Percentiles rank a stretch among this genome's conserved stretches.
Evolutionary conservation across 92 coral and sea anemone genomes (phyloP).

Genomic region (Paramuricea clavata): DNA sequence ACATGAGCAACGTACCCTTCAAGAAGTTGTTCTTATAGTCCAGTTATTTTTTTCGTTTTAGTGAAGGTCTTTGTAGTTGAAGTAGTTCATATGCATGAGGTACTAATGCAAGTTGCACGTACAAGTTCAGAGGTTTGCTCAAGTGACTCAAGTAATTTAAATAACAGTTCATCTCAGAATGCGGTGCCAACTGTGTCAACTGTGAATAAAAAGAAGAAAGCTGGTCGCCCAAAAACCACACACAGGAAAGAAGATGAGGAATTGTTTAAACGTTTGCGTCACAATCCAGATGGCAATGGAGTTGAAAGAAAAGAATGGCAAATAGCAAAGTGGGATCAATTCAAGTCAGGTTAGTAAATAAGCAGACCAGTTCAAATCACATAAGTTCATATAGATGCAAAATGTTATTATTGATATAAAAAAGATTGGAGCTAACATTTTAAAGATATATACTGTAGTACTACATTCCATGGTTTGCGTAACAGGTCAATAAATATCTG

Average conservation of each 20-base stretch:
- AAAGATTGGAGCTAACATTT: neutral
- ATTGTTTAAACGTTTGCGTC: slow-evolving; percentile 65
- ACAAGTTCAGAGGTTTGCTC: slow-evolving; percentile 52
- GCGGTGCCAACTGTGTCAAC: slow-evolving; percentile 38
- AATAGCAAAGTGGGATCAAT: slow-evolving; percentile 30
- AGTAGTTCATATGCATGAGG: slow-evolving; percentile 31
- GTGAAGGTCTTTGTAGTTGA: slow-evolving; percentile 69
- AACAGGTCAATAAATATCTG: too few species aligned
- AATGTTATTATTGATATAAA: slow-evolving; percentile 35
- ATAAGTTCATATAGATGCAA: slow-evolving; percentile 49
- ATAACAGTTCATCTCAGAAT: slow-evolving; percentile 42
- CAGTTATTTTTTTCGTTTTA: slow-evolving; percentile 50
- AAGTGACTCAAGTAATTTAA: too few species aligned
- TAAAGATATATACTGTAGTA: too few species aligned
- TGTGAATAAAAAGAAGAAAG: slow-evolving; percentile 48
- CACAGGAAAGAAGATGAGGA: slow-evolving; percentile 75
- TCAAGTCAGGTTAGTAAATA: slow-evolving; percentile 64
- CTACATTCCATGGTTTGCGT: too few species aligned
- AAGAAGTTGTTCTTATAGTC: neutral
- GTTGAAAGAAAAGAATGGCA: slow-evolving; percentile 54
- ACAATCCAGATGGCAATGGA: slow-evolving; percentile 66
- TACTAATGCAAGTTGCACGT: slow-evolving; percentile 61
- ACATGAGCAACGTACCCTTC: too few species aligned
- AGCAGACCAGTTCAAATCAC: slow-evolving; percentile 55
- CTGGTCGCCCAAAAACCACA: slow-evolving; percentile 72